Percentiles rank a stretch among this genome's conserved stretches.
These are phyloP conservation scores for Drusus annulatus DNA, from an alignment of 1,140 invertebrate species.

Conservation along the genomic window DNA sequence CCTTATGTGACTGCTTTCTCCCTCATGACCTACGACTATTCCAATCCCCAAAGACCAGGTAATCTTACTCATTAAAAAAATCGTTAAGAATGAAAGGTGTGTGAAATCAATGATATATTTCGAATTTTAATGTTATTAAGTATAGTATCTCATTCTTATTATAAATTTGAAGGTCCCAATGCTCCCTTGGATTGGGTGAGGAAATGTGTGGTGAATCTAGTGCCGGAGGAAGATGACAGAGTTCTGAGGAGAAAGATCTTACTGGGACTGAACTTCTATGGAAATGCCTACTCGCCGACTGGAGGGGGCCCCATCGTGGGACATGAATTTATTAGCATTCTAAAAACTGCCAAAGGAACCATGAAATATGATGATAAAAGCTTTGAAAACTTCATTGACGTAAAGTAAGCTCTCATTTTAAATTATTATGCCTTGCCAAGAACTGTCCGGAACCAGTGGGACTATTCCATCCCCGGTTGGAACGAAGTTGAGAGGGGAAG, in stretches of 20 bases:
- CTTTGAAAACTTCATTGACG: constrained; percentile 89
- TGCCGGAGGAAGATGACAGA: constrained; percentile 73
- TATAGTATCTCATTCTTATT: not conserved
- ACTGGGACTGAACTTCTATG: constrained; percentile 95
- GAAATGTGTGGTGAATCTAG: constrained; percentile 82
- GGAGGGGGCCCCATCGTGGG: constrained; percentile 86
- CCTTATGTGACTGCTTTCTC: constrained; percentile 88
- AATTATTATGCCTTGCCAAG: too few relatives aligned
- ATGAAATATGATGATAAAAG: constrained; percentile 84
- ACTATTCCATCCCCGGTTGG: too few relatives aligned
- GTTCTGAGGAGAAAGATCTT: constrained; percentile 84
- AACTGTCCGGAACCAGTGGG: too few relatives aligned
- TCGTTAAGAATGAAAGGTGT: too few relatives aligned
- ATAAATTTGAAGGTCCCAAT: constrained; percentile 79
- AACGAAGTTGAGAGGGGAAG: too few relatives aligned
- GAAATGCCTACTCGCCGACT: constrained; percentile 86
- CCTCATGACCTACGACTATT: constrained; percentile 97
- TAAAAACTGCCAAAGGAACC: constrained; percentile 78
- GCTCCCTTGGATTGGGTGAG: constrained; percentile 89
- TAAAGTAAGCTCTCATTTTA: constrained; percentile 75
- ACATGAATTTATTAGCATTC: constrained; percentile 81
- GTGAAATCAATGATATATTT: too few relatives aligned
- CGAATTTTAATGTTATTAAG: not conserved
- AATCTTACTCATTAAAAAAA: constrained; percentile 30
- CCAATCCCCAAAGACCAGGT: constrained; percentile 85